Base-by-base conservation (phyloP, 2,888 invertebrate species). In the Ephialtes manifestator region DNA sequence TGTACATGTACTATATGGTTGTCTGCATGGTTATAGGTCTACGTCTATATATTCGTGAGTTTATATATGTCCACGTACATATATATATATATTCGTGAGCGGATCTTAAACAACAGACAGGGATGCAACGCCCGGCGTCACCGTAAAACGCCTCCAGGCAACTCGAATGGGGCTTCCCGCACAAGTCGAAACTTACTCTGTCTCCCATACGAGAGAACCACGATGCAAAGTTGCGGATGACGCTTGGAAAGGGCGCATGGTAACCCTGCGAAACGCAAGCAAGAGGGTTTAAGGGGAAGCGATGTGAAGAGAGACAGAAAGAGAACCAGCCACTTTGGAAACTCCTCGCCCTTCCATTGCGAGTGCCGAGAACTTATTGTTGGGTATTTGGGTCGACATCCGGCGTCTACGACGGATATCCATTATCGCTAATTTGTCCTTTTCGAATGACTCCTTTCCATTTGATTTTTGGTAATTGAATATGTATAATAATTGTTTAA, bases 341-440 rank as follows among this genome's bases (percentile, higher is more conserved):
- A 88, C 86, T 87, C 83, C 74, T 60, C 51, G 76, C 71, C 63
- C 65, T 63, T 55, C 78, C 86, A 55, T 78, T 78, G 84, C 72
- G 85, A 86, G 87, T 87, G 88, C 87, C 86, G 87, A 85, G 82
- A 87, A 86, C 89, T 88, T 88, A 88, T 87, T 87, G 88, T 88
- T 65, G 70, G 83, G 80, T 82, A 74, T 80, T 80, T 55, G 71
- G 76, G 58, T 82, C 83, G 82, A 80, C 81, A 83, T 83, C 75
- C 85, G 82, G 43, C 51, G 74, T 58, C 77, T 72, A 79, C 83
- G 72, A 79, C 71, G 53, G 77, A 20, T 31, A 63, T 63, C n/a
- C 46, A 51, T 13, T 63, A 18, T 18, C 48, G 31, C 68, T 68
- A 39, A 63, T 63, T 39, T 39, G 39, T 7, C 39, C 13, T 63